These are phyloP conservation scores for Antigone vipio DNA, from an alignment of 2,113 vertebrate species.

Conservation along the genomic window DNA sequence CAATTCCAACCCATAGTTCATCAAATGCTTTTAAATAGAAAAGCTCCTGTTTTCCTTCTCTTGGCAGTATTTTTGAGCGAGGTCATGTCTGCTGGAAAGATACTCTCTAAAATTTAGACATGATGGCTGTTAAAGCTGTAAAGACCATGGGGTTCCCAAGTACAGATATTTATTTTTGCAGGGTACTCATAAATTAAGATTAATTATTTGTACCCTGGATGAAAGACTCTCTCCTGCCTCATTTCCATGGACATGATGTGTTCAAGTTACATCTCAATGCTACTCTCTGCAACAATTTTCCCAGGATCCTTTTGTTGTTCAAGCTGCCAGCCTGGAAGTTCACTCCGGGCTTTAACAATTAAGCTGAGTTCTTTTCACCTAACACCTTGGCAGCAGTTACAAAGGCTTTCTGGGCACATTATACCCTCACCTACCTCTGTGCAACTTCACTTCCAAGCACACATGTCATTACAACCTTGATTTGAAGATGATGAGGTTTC, in stretches of 20 bases:
- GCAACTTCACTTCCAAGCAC: neutral
- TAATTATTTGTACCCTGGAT: neutral
- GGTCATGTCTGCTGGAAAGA: neutral
- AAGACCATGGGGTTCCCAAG: neutral
- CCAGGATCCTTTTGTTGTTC: neutral
- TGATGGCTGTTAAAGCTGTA: neutral
- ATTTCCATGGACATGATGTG: neutral
- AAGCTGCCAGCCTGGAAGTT: neutral
- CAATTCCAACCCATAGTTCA: neutral
- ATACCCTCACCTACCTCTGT: neutral
- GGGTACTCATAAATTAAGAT: neutral
- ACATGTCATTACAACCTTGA: rapidly evolving
- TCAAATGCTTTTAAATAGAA: neutral
- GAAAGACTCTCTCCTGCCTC: neutral
- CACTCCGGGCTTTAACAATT: neutral
- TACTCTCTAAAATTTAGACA: neutral
- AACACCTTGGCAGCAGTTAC: neutral
- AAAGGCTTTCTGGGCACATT: neutral
- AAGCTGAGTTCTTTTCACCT: neutral
- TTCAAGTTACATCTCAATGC: neutral
- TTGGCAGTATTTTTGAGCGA: neutral
- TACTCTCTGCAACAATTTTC: neutral
- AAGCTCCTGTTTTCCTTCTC: neutral
- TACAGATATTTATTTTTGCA: neutral
- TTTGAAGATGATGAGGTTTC: neutral